Evolutionary conservation across 1,140 invertebrate genomes (phyloP).

Genomic region (Manduca sexta): DNA sequence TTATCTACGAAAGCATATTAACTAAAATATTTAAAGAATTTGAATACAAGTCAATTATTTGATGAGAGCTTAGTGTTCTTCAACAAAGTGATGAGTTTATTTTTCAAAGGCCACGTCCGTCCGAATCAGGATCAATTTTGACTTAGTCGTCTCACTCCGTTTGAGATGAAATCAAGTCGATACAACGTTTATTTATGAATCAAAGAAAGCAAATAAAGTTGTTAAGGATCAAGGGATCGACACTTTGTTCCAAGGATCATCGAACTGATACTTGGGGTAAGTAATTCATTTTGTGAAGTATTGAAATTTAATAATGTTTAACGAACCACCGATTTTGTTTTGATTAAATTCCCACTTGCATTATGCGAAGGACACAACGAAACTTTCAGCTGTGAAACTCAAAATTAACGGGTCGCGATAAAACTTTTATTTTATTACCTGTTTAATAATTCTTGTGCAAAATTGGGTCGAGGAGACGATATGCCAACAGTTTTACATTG

Average conservation of each 20-base stretch:
- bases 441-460: no score
- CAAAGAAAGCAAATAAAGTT: constrained; percentile 20
- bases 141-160: constrained; percentile 23
- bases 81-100: constrained; percentile 36
- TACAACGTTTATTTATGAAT: constrained; percentile 11
- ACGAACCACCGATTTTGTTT: no score
- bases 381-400: no score
- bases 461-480: no score
- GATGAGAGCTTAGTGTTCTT: constrained; percentile 27
- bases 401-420: no score
- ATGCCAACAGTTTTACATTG: no score
- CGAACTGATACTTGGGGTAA: neutral
- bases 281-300: neutral
- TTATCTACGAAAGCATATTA: constrained; percentile 1
- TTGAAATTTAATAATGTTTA: neutral
- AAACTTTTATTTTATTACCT: no score
- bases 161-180: constrained; percentile 31
- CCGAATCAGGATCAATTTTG: constrained; percentile 12
- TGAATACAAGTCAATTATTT: constrained; percentile 38
- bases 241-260: constrained; percentile 21
- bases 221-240: constrained; percentile 7
- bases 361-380: no score
- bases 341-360: no score
- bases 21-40: constrained; percentile 24
- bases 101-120: constrained; percentile 27